These are phyloP conservation scores for Tethya wilhelma DNA, from an alignment of 37 sponge, comb jelly and placozoan species.

Conservation along the genomic window DNA sequence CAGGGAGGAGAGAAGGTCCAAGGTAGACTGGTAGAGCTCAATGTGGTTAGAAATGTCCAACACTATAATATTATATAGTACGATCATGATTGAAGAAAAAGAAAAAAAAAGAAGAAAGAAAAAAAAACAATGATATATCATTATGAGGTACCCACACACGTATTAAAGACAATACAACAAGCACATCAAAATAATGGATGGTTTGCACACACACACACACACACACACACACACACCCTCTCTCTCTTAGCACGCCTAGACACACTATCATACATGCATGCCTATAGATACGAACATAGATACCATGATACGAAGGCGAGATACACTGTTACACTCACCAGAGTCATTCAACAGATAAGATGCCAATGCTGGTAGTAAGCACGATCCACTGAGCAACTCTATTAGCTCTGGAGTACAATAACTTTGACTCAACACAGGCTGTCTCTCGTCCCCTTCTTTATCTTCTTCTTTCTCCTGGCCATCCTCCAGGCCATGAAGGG, in stretches of 20 bases:
- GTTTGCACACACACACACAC: too few species aligned
- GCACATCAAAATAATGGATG: too few species aligned
- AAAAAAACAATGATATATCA: neutral
- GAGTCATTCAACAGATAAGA: slow-evolving; percentile 87
- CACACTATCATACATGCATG: too few species aligned
- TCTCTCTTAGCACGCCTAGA: too few species aligned
- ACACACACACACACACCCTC: too few species aligned
- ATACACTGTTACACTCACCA: too few species aligned
- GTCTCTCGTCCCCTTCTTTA: neutral
- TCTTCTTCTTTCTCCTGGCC: neutral
- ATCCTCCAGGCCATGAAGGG: slow-evolving; percentile 1
- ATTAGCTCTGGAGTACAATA: slow-evolving; percentile 27
- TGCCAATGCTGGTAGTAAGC: slow-evolving; percentile 81
- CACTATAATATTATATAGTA: slow-evolving; percentile 42
- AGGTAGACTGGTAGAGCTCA: slow-evolving; percentile 68
- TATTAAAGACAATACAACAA: too few species aligned
- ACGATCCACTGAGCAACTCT: slow-evolving; percentile 51
- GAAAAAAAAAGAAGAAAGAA: neutral
- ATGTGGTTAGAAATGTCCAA: slow-evolving; percentile 89
- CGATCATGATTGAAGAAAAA: neutral
- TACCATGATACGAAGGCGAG: too few species aligned
- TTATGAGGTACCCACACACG: neutral
- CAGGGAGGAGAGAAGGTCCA: slow-evolving; percentile 59
- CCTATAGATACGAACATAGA: too few species aligned
- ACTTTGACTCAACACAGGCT: neutral